These are phyloP conservation scores for Xyrauchen texanus DNA, from an alignment of 2,113 vertebrate genomes.

Conservation along the genomic window DNA sequence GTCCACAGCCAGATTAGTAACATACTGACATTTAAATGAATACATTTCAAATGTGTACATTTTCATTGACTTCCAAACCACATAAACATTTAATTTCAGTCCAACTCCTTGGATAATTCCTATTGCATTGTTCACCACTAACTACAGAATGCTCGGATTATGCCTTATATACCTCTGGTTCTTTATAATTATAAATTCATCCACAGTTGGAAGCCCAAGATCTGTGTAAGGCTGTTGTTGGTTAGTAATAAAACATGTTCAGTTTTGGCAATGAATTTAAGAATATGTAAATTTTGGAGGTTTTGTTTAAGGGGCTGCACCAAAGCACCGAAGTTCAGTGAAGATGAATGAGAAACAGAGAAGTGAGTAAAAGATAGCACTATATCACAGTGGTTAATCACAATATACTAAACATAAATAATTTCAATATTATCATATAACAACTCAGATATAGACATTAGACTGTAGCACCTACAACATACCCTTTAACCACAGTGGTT, in stretches of 20 bases:
- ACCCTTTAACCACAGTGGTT: too few relatives aligned
- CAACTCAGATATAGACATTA: too few relatives aligned
- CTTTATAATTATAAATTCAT: slow-evolving; percentile 57
- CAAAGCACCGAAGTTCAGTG: too few relatives aligned
- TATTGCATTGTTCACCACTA: slow-evolving; percentile 62
- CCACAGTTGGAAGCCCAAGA: not conserved
- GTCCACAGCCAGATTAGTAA: not conserved
- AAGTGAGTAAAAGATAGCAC: too few relatives aligned
- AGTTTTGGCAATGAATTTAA: slow-evolving; percentile 34
- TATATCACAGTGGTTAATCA: too few relatives aligned
- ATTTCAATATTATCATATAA: too few relatives aligned
- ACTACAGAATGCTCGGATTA: slow-evolving; percentile 46
- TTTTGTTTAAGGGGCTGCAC: not conserved
- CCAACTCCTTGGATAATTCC: slow-evolving; percentile 55
- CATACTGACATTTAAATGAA: slow-evolving; percentile 48
- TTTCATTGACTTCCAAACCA: slow-evolving; percentile 20
- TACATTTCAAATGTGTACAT: slow-evolving; percentile 52
- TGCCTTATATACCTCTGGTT: slow-evolving; percentile 32
- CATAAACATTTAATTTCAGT: slow-evolving; percentile 42
- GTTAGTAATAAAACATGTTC: slow-evolving; percentile 42
- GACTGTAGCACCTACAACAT: too few relatives aligned
- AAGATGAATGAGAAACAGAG: too few relatives aligned
- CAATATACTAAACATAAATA: too few relatives aligned
- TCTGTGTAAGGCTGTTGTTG: not conserved
- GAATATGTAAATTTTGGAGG: slow-evolving; percentile 4